Base-by-base conservation (phyloP, 2,888 invertebrate species). In the Synergus japonicus region DNA sequence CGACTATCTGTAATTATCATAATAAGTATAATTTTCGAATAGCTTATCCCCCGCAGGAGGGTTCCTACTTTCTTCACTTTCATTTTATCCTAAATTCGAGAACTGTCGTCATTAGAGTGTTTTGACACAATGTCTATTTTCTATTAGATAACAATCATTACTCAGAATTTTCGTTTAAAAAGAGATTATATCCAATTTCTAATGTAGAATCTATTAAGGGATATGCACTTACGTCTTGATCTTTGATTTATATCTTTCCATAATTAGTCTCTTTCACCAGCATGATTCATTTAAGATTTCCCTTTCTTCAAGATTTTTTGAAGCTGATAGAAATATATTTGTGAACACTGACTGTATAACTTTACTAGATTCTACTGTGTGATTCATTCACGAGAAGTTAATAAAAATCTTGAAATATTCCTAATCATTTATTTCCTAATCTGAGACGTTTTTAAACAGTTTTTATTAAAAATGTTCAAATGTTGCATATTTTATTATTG, bases 21-120 rank as follows among this genome's bases (percentile, higher is more conserved):
- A 18, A 60, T 9, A 22, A 2, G 58, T 60, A 60, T 60, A 60
- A 18, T 60, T 22, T 60, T 22, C 10, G 58, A 18, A 18, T 60
- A 49, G 46, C 18, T 60, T 18, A n/a, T 60, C 9, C 18, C 9
- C 9, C 58, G 8, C 3, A 4, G 58, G 58, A 60, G 18, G 18
- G 49, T 49, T 22, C 58, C 9, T 49, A 22, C 58, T 60, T 60
- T 60, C 18, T 60, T 60, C 58, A 60, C 58, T 60, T 60, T 60
- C 58, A 22, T 60, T 60, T 60, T 9, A n/a, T 60, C 10, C 18
- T 10, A 22, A 18, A 18, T 18, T 60, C n/a, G 18, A 60, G 58
- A 60, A 10, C 58, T 60, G 58, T 60, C 18, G 58, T 22, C 58
- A 22, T 60, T 22, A 22, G 1, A n/a, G 58, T 60, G 4, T 18